phyloP scores from a whole-genome alignment of 2,797 vertebrate genomes.

The Falco peregrinus region DNA sequence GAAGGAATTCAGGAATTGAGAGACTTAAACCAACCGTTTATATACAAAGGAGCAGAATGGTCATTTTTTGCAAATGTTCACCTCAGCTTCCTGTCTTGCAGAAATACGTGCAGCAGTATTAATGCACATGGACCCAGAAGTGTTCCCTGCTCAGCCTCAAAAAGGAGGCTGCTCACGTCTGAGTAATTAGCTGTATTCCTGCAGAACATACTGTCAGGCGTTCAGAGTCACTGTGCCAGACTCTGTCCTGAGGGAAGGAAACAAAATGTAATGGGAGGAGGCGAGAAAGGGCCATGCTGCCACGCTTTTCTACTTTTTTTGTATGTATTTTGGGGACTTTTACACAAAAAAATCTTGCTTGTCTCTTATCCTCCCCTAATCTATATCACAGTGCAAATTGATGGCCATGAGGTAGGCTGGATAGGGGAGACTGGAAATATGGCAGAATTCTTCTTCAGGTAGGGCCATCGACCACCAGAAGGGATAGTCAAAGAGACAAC shows the following conservation, averaged over 20 bases:
- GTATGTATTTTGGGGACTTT: background rate
- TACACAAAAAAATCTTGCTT: background rate
- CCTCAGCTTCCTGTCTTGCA: constrained; percentile 28
- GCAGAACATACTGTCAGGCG: background rate
- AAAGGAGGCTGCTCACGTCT: constrained; percentile 25
- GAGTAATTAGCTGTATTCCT: constrained; percentile 23
- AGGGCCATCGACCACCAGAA: background rate
- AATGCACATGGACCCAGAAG: background rate
- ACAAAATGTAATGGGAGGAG: background rate
- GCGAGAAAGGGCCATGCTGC: background rate
- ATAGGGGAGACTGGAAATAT: background rate
- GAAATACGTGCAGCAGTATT: constrained; percentile 42
- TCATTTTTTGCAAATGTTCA: background rate
- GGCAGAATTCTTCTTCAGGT: background rate
- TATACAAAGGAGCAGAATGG: background rate
- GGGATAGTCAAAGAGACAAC: background rate
- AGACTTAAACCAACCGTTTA: background rate
- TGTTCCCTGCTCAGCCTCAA: constrained; percentile 44
- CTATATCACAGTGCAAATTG: background rate
- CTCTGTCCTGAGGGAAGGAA: background rate
- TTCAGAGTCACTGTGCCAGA: background rate
- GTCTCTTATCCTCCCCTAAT: no score
- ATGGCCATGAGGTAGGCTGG: background rate
- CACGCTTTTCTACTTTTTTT: background rate
- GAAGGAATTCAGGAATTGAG: background rate